phyloP scores from a whole-genome alignment of 2,797 vertebrate genomes.

The Lindbergichthys nudifrons region DNA sequence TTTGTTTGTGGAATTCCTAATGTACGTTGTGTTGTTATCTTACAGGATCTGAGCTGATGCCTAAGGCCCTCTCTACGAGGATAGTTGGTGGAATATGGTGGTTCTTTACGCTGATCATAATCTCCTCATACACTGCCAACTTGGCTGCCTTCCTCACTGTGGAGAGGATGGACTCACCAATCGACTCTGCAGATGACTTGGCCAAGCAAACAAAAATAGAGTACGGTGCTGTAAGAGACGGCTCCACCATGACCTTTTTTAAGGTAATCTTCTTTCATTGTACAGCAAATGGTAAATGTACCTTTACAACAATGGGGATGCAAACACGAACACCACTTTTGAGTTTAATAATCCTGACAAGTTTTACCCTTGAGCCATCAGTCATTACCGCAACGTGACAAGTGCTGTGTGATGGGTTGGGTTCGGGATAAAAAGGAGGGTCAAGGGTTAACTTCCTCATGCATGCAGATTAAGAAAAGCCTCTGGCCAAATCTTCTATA shows the following conservation, averaged over 20 bases:
- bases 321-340: conserved; percentile 22
- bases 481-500: background rate
- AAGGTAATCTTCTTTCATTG: conserved; percentile 85
- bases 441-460: conserved; percentile 26
- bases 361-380: conserved; percentile 24
- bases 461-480: conserved; percentile 29
- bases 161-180: conserved; percentile 98
- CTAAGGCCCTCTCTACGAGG: conserved; percentile 97
- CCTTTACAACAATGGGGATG: background rate
- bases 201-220: conserved; percentile 99
- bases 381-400: conserved; percentile 11
- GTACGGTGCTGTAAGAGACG: conserved; percentile 95
- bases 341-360: conserved; percentile 20
- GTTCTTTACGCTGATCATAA: conserved; percentile 99
- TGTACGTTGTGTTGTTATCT: conserved; percentile 15
- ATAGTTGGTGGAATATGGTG: conserved; percentile 99
- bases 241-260: conserved; percentile 99
- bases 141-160: conserved; percentile 97
- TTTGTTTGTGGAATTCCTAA: conserved; percentile 17
- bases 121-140: conserved; percentile 98
- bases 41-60: conserved; percentile 97
- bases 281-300: background rate
- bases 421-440: background rate
- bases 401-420: conserved; percentile 12
- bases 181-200: conserved; percentile 95